Conservation (phyloP, 2,113 vertebrate species). For the Entelurus aequoreus region DNA sequence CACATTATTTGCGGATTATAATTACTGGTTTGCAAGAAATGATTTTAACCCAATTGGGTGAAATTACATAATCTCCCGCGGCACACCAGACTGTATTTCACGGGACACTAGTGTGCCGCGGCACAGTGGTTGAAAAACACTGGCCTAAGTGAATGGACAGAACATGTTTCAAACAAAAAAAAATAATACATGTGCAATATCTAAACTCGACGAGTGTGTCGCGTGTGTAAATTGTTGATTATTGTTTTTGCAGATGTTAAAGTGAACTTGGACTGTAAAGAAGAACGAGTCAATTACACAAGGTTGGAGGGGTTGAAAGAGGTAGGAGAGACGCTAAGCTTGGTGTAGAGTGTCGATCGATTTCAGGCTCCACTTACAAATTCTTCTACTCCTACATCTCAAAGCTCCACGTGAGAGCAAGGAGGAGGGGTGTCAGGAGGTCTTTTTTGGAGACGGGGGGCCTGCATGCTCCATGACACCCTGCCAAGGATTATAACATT, state of each 20-base stretch:
- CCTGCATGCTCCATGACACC: conserved; percentile 41
- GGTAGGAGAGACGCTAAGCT: conserved; percentile 23
- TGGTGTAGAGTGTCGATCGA: conserved; percentile 41
- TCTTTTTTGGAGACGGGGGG: background rate
- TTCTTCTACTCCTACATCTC: conserved; percentile 60
- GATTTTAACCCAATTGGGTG: no score
- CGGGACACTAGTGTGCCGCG: no score
- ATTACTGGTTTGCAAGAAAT: no score
- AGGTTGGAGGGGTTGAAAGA: conserved; percentile 12
- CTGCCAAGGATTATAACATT: conserved; percentile 70
- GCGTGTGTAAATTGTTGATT: conserved; percentile 57
- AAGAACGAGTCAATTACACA: conserved; percentile 12
- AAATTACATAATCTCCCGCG: no score
- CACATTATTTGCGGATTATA: no score
- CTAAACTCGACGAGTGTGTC: conserved; percentile 27
- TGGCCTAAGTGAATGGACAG: no score
- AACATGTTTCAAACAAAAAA: no score
- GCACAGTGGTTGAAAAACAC: no score
- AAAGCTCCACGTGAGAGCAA: conserved; percentile 53
- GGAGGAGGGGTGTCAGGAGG: conserved; percentile 2
- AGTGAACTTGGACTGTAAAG: conserved; percentile 42
- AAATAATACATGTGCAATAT: conserved; percentile 4
- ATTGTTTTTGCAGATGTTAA: conserved; percentile 54
- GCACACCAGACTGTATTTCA: no score
- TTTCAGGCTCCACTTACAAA: conserved; percentile 54